Conservation (phyloP, 1,140 invertebrate genomes). For the Apolygus lucorum region DNA sequence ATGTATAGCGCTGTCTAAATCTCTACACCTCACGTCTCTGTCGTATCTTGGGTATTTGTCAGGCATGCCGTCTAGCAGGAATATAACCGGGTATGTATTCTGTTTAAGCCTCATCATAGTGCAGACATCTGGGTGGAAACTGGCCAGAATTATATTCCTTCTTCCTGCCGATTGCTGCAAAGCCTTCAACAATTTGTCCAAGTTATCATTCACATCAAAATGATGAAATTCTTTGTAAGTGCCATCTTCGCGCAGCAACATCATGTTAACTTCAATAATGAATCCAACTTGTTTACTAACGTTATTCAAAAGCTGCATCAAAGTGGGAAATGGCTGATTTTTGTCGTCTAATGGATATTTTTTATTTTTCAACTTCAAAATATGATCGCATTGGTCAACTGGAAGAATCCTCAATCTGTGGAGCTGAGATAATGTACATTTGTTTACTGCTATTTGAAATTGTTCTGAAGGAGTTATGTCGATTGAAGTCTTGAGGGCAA, state of each 20-base stretch:
- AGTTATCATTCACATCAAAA: background rate
- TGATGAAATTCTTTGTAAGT: background rate
- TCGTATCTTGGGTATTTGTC: constrained; percentile 5
- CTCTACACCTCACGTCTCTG: background rate
- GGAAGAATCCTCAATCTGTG: background rate
- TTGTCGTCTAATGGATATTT: background rate
- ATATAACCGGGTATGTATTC: background rate
- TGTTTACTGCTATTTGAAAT: background rate
- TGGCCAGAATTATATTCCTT: background rate
- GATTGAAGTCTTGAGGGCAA: background rate
- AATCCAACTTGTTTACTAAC: background rate
- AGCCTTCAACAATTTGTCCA: background rate
- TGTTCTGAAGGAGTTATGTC: background rate
- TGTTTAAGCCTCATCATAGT: background rate
- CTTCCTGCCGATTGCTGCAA: background rate
- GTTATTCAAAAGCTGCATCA: background rate
- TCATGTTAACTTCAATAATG: background rate
- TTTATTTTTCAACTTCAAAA: background rate
- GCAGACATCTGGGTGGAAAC: background rate
- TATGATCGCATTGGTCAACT: background rate
- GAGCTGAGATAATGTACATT: background rate
- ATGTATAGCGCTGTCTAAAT: background rate
- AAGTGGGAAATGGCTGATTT: background rate
- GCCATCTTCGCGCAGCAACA: background rate
- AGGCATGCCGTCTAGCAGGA: background rate